Evolutionary conservation across 2,888 invertebrate species (phyloP), one percentile per base, ranked within the genome.

Genomic region (Opisthograptis luteolata): DNA sequence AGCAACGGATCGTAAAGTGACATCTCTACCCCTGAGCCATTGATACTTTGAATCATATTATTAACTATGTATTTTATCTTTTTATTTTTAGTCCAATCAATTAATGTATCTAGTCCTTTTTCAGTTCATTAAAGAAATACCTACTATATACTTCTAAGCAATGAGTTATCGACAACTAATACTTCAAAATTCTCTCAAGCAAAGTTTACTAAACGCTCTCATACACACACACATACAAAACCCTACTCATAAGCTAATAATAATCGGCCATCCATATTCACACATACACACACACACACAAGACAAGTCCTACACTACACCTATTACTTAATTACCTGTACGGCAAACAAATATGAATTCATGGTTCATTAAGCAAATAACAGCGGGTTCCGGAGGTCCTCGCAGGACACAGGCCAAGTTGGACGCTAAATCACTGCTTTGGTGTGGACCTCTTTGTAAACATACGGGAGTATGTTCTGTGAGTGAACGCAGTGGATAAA

Each of bases 351-450:
- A 87, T 87, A 86, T 80, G 82, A 87, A 87, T 87, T 78, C 85
- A 87, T 84, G 84, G 87, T 87, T 87, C 88, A 88, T 88, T 87
- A 87, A 73, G 75, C 79, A 75, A 79, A 79, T 78, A 79, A 78
- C 79, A 73, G 76, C 70, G 72, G 79, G 68, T 71, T 65, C 78
- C 68, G 68, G 65, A 67, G 80, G 76, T 64, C 77, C 76, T 79
- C 74, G 74, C 74, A 76, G 79, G 80, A 81, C 84, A 76, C 63
- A 71, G 85, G 72, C 80, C 84, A 89, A 89, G 84, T 89, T 89
- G 73, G 72, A 72, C 71, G 78, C 86, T 89, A 88, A 88, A 88
- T 88, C 88, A 87, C 81, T 68, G 62, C 7, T 32, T 36, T 70
- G 70, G 79, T 77, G 76, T 68, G 79, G 81, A 83, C 82, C 84